Conservation (phyloP, 2,797 vertebrate species). For the Peromyscus melanophrys region DNA sequence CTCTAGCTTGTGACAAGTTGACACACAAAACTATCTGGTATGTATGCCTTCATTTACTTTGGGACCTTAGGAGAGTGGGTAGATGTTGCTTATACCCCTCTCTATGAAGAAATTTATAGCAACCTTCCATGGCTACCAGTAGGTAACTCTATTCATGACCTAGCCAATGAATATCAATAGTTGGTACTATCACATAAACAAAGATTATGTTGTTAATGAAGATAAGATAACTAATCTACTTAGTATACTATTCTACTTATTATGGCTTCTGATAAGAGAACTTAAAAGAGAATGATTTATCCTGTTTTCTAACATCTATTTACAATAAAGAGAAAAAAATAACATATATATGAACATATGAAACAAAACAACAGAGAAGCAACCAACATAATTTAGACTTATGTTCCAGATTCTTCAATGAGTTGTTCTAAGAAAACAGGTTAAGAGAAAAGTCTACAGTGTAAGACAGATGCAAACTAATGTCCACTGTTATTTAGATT, state of each 20-base stretch:
- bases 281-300: background rate
- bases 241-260: background rate
- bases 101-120: background rate
- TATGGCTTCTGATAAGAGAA: background rate
- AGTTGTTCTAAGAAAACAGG: background rate
- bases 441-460: background rate
- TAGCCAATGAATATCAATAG: background rate
- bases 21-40: background rate
- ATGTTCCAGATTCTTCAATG: background rate
- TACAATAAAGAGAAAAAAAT: background rate
- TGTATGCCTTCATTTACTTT: background rate
- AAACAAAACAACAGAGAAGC: background rate
- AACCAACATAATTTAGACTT: background rate
- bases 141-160: background rate
- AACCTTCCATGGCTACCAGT: background rate
- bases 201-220: background rate
- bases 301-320: background rate
- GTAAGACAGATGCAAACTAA: background rate
- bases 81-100: background rate
- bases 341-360: background rate
- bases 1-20: background rate
- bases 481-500: background rate
- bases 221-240: background rate
- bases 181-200: background rate
- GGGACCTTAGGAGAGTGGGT: background rate